These are phyloP conservation scores for Chrosomus eos DNA, from an alignment of 2,797 vertebrate species.

Conservation along the genomic window DNA sequence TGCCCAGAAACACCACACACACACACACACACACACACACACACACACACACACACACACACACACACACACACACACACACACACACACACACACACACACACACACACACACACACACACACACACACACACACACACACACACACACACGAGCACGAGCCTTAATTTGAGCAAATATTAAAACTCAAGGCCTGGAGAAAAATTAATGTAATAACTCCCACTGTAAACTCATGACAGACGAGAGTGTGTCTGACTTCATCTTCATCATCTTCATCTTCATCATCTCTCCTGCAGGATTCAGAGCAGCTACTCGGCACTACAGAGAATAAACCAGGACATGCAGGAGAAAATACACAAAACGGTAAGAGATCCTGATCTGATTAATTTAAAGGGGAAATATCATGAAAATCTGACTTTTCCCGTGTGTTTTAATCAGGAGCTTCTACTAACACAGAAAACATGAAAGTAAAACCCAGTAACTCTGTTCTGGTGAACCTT, in stretches of 20 bases:
- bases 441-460: no score
- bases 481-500: no score
- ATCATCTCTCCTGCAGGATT: slow-evolving; percentile 80
- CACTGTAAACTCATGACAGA: background rate
- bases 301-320: slow-evolving; percentile 94
- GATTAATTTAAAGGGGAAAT: no score
- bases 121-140: background rate
- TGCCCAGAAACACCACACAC: background rate
- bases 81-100: background rate
- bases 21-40: background rate
- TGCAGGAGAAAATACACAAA: slow-evolving; percentile 93
- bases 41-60: background rate
- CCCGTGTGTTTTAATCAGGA: no score
- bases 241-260: background rate
- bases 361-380: slow-evolving; percentile 81
- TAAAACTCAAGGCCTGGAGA: background rate
- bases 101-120: background rate
- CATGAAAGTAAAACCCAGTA: no score
- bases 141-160: background rate
- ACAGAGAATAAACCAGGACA: slow-evolving; percentile 96
- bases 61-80: background rate
- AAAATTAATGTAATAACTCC: background rate
- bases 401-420: no score
- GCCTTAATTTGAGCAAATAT: background rate
- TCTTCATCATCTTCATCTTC: background rate